These are phyloP conservation scores for Hemistola chrysoprasaria DNA, from an alignment of 2,888 invertebrate genomes.

Conservation along the genomic window DNA sequence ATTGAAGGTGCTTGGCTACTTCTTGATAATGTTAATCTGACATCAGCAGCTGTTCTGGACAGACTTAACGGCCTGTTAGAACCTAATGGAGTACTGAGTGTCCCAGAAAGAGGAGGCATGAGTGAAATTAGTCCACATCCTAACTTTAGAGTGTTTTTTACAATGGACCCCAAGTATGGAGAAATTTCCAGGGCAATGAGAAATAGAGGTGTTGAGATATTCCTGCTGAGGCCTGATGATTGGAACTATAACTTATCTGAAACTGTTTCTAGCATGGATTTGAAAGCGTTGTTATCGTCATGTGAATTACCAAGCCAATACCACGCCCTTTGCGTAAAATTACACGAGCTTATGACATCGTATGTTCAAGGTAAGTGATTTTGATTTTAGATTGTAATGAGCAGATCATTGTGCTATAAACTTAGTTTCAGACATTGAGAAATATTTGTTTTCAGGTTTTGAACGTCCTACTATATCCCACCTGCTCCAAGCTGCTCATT, in stretches of 20 bases:
- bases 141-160: slow-evolving; percentile 96
- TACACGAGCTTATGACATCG: slow-evolving; percentile 66
- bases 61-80: slow-evolving; percentile 97
- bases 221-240: slow-evolving; percentile 58
- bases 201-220: slow-evolving; percentile 97
- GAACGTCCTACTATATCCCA: slow-evolving; percentile 85
- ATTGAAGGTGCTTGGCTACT: slow-evolving; percentile 92
- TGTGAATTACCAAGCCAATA: slow-evolving; percentile 62
- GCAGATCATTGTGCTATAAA: too few species aligned
- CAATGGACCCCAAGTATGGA: slow-evolving; percentile 97
- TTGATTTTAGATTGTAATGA: too few species aligned
- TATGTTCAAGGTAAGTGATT: slow-evolving; percentile 66
- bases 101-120: slow-evolving; percentile 95
- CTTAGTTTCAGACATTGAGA: too few species aligned
- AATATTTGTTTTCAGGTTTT: slow-evolving; percentile 76
- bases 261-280: slow-evolving; percentile 64
- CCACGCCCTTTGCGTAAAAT: slow-evolving; percentile 57
- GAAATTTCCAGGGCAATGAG: slow-evolving; percentile 99
- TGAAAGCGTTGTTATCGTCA: slow-evolving; percentile 64
- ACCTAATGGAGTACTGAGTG: slow-evolving; percentile 92
- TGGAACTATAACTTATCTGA: slow-evolving; percentile 53
- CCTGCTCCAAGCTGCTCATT: slow-evolving; percentile 84
- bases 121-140: slow-evolving; percentile 92
- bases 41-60: slow-evolving; percentile 98
- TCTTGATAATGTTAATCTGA: slow-evolving; percentile 96